Evolutionary conservation across 2,113 vertebrate genomes (phyloP).

Genomic region (Cryptoleucopteryx plumbea): DNA sequence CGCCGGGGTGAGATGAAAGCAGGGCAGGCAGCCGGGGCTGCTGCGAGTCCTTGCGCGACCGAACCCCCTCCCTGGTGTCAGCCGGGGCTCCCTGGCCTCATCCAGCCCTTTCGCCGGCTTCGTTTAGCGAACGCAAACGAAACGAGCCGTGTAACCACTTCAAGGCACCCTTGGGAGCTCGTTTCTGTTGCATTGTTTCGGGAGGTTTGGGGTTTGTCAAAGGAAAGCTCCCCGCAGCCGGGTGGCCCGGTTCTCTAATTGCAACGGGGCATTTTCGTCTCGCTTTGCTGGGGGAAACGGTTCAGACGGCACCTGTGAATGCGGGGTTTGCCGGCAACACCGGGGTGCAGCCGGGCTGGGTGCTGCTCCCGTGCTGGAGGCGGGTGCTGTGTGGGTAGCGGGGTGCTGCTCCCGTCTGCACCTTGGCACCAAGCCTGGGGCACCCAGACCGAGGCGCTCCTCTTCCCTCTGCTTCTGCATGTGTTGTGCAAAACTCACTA

Average conservation of each 20-base stretch:
- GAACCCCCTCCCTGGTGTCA: background rate
- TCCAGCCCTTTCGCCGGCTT: background rate
- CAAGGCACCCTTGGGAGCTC: background rate
- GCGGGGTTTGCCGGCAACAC: background rate
- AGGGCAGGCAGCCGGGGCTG: no score
- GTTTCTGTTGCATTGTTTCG: background rate
- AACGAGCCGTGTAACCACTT: background rate
- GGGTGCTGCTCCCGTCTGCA: background rate
- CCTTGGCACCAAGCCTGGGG: background rate
- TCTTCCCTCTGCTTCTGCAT: background rate
- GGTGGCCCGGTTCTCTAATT: background rate
- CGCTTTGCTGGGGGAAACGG: background rate
- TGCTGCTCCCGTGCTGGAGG: background rate
- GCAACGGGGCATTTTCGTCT: background rate
- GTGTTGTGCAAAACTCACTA: background rate
- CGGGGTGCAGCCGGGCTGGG: background rate
- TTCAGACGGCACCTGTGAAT: background rate
- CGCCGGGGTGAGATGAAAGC: accelerated
- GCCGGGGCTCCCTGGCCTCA: accelerated
- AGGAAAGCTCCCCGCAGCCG: background rate
- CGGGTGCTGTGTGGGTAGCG: accelerated
- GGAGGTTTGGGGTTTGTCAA: background rate
- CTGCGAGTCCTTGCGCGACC: accelerated
- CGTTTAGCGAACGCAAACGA: accelerated
- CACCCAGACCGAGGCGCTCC: background rate